Evolutionary conservation across 1,140 invertebrate genomes (phyloP), one percentile per base, ranked within the genome.

Genomic region (Camponotus pennsylvanicus): DNA sequence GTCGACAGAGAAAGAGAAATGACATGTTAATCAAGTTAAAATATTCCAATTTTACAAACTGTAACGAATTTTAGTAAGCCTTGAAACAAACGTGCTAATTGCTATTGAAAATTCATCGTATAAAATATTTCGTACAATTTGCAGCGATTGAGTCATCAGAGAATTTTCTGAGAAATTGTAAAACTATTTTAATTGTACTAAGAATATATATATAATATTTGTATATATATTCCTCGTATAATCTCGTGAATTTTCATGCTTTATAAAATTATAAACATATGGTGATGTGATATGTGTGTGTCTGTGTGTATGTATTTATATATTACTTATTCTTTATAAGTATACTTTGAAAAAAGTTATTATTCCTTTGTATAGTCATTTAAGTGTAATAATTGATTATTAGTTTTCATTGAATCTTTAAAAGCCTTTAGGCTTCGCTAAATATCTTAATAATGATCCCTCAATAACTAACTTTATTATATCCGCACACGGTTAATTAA

Each of bases 401-500:
- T 40, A 45, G 11, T 83, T 85, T 15, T 21, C 32, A 40, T 52
- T 73, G 18, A 57, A 57, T 42, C 61, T 70, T 61, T 77, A 21
- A 18, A 18, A 6, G 11, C 5, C 34, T 76, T 57, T 21, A n/a
- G 55, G n/a, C 5, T 45, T n/a, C n/a, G 9, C 40, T 55, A 42
- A 52, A 52, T 52, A 52, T 64, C 84, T 86, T 70, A 69, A 73
- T 45, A 71, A 15, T 42, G 37, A 63, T 61, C 73, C 52, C 27
- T 76, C 55, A 73, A 88, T 88, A 67, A 64, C 64, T 61, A 77
- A 83, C 76, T 80, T 85, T 70, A 79, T 87, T 85, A 87, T 73
- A 57, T 64, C 69, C 27, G 57, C 69, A 34, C 61, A 76, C 86
- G 85, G 76, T 90, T 90, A 85, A 90, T 90, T 90, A 90, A 90